A percentile compares a stretch with the other conserved stretches of the same genome.
Evolutionary conservation across 2,797 vertebrate genomes (phyloP).

Genomic region (Lates japonicus): DNA sequence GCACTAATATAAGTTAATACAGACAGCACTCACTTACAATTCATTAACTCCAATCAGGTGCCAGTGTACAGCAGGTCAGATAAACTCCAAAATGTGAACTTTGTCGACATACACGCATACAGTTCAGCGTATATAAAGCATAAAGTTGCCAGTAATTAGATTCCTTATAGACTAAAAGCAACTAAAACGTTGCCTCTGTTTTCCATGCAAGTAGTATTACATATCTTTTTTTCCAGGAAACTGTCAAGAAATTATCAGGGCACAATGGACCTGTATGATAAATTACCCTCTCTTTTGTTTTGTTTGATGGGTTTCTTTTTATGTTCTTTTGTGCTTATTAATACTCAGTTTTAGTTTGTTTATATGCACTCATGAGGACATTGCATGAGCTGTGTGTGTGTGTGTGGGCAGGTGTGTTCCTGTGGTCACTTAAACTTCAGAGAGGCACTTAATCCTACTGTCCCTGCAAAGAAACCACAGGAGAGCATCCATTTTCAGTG

Average conservation of each 20-base stretch:
- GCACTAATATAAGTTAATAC: background rate
- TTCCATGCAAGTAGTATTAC: background rate
- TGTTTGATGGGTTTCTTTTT: background rate
- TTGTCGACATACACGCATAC: background rate
- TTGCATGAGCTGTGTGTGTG: background rate
- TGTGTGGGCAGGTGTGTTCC: conserved; percentile 8
- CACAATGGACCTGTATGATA: background rate
- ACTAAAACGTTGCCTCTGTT: background rate
- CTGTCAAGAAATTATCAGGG: background rate
- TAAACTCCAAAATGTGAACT: background rate
- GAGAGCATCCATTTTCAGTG: conserved; percentile 7
- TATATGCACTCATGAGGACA: background rate
- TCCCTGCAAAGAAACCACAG: conserved; percentile 2
- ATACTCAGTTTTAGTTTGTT: background rate
- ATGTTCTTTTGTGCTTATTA: background rate
- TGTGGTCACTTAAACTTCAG: background rate
- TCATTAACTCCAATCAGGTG: background rate
- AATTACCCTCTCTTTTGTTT: background rate
- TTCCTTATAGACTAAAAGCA: background rate
- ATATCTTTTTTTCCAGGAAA: background rate
- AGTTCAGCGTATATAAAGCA: background rate
- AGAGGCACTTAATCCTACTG: background rate
- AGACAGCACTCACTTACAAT: background rate
- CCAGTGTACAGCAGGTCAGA: background rate
- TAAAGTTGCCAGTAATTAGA: background rate